Conservation (phyloP, 2,113 vertebrate species). For the Channa maculata region DNA sequence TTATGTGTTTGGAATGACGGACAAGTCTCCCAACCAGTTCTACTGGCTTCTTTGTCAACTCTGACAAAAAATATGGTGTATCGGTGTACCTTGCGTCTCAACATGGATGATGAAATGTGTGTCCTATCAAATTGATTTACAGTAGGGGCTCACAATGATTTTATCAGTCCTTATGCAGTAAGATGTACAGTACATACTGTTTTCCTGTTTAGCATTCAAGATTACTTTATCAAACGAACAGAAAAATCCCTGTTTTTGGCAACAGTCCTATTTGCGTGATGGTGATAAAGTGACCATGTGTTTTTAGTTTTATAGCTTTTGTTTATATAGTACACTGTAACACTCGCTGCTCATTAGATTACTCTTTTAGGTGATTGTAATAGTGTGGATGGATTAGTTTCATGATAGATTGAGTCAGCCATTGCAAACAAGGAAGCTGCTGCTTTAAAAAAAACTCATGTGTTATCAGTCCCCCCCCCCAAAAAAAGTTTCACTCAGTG, state of each 20-base stretch:
- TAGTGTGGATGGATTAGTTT: slow-evolving; percentile 12
- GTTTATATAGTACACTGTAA: slow-evolving; percentile 31
- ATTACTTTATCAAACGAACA: neutral
- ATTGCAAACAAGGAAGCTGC: slow-evolving; percentile 32
- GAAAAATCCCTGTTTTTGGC: neutral
- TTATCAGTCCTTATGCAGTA: neutral
- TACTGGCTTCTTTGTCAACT: slow-evolving; percentile 18
- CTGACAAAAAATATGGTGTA: slow-evolving; percentile 26
- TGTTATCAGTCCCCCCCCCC: neutral
- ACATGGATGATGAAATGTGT: neutral
- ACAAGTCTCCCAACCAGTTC: slow-evolving; percentile 64
- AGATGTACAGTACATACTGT: neutral
- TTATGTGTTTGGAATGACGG: slow-evolving; percentile 16
- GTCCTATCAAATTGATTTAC: slow-evolving; percentile 1
- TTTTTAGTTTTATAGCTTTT: slow-evolving; percentile 42
- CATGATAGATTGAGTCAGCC: slow-evolving; percentile 9
- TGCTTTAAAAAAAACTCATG: slow-evolving; percentile 17
- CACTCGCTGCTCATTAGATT: slow-evolving; percentile 28
- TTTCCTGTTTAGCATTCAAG: slow-evolving; percentile 24
- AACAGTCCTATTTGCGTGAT: neutral
- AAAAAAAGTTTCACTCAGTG: slow-evolving; percentile 8
- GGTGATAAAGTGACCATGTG: slow-evolving; percentile 6
- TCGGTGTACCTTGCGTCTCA: slow-evolving; percentile 34
- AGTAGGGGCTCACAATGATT: neutral
- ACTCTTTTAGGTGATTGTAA: slow-evolving; percentile 9